Evolutionary conservation across 2,113 vertebrate genomes (phyloP).

Genomic region (Promerops cafer): DNA sequence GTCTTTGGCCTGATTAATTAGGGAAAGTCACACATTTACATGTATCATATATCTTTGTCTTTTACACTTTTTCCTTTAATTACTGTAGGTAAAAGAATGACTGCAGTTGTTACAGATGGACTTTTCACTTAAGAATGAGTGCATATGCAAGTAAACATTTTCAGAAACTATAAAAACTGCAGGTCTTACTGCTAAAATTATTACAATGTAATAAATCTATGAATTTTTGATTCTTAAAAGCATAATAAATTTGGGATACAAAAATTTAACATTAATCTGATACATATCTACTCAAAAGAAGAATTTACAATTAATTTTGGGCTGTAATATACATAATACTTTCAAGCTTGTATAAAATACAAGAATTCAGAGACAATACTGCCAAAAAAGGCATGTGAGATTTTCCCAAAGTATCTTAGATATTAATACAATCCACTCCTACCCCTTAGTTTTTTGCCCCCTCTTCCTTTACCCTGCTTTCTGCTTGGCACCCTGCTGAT

Average conservation of each 20-base stretch:
- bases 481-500: not conserved
- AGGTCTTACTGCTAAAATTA: not conserved
- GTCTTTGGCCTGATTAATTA: not conserved
- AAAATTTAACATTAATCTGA: not conserved
- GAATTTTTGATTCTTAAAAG: not conserved
- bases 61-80: not conserved
- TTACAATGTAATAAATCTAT: not conserved
- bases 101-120: not conserved
- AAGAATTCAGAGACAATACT: not conserved
- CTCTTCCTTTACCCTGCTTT: not conserved
- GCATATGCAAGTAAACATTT: not conserved
- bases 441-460: rapidly evolving
- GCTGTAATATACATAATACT: not conserved
- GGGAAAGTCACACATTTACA: not conserved
- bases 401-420: not conserved
- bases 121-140: not conserved
- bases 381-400: not conserved
- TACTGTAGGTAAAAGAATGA: not conserved
- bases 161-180: not conserved
- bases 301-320: not conserved
- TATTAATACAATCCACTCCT: not conserved
- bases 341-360: not conserved
- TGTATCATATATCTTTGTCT: not conserved
- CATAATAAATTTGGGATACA: not conserved
- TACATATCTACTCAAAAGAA: not conserved